phyloP scores from a whole-genome alignment of 2,888 invertebrate genomes.

The Parnassius apollo region DNA sequence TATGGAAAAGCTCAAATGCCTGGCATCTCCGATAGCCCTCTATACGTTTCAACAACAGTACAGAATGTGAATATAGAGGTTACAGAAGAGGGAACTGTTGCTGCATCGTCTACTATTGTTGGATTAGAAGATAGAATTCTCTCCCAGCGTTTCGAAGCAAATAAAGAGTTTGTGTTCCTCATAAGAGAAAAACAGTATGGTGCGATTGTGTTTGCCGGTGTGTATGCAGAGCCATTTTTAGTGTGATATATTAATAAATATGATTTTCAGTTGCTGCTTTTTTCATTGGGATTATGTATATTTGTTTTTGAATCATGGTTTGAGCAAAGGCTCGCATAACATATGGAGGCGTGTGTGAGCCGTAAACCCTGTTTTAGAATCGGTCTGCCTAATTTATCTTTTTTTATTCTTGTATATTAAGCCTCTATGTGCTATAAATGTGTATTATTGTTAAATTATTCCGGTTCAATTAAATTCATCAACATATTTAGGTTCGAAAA shows the following conservation, averaged over 20 bases:
- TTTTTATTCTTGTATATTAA: no score
- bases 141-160: slow-evolving; percentile 81
- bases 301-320: no score
- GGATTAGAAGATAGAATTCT: slow-evolving; percentile 69
- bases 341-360: no score
- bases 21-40: slow-evolving; percentile 78
- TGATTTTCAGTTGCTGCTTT: slow-evolving; percentile 17
- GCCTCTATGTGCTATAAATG: no score
- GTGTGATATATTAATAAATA: slow-evolving; percentile 37
- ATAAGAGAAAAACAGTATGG: slow-evolving; percentile 82
- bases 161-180: slow-evolving; percentile 85
- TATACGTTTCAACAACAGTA: slow-evolving; percentile 82
- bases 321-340: no score
- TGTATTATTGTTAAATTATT: no score
- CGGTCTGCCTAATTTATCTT: no score
- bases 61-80: slow-evolving; percentile 88
- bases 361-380: no score
- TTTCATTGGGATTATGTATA: no score
- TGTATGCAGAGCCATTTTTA: slow-evolving; percentile 58
- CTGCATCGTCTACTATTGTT: slow-evolving; percentile 81
- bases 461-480: no score
- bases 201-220: slow-evolving; percentile 83
- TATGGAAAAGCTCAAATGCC: slow-evolving; percentile 77
- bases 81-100: slow-evolving; percentile 87
- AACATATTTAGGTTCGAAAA: no score